phyloP scores from a whole-genome alignment of 1,140 invertebrate genomes.

The Temnothorax curvispinosus region DNA sequence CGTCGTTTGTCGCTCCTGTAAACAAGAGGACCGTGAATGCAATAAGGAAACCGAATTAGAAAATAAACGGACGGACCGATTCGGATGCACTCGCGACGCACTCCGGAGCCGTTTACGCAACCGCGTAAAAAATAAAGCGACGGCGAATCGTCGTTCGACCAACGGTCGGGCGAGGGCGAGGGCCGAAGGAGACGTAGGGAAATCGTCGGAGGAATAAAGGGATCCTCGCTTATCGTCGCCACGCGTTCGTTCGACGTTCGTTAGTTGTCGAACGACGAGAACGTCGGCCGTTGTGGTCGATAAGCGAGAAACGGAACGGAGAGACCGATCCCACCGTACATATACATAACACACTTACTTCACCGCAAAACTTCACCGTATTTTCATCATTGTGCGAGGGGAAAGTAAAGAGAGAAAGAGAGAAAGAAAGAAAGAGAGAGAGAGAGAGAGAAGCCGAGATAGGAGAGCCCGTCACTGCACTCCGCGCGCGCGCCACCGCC shows the following conservation, averaged over 20 bases:
- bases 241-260: neutral
- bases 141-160: neutral
- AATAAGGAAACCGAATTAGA: neutral
- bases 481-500: slow-evolving; percentile 48
- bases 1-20: slow-evolving; percentile 1
- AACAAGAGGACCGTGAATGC: neutral
- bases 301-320: neutral
- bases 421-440: neutral
- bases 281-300: neutral
- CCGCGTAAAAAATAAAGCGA: slow-evolving; percentile 52
- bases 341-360: slow-evolving; percentile 76
- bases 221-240: neutral
- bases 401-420: neutral
- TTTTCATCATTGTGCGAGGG: slow-evolving; percentile 78
- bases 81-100: neutral
- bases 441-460: neutral
- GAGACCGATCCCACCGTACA: neutral
- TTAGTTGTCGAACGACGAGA: neutral
- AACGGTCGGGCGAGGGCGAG: too few species aligned
- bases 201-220: neutral
- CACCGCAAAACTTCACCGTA: slow-evolving; percentile 71
- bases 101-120: slow-evolving; percentile 26
- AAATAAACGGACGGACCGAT: neutral
- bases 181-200: too few species aligned
- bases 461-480: slow-evolving; percentile 64